Conservation (phyloP, 2,113 vertebrate genomes). For the Tragelaphus imberbis region DNA sequence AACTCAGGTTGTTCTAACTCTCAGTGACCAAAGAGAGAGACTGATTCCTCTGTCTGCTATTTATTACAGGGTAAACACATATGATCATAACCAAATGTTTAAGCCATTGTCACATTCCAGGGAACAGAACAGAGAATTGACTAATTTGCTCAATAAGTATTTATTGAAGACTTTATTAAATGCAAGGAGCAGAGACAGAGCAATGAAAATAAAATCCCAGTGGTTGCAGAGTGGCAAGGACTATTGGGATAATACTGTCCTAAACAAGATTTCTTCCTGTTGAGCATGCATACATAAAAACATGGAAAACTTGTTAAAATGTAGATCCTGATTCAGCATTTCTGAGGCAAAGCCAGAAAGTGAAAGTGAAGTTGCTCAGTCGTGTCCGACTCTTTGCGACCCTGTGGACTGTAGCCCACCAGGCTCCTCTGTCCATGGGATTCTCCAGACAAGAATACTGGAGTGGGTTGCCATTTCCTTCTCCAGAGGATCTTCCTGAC, state of each 20-base stretch:
- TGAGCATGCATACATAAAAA: neutral
- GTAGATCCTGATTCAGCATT: neutral
- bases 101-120: constrained; percentile 37
- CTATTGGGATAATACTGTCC: neutral
- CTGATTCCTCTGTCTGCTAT: neutral
- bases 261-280: neutral
- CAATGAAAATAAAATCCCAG: neutral
- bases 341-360: neutral
- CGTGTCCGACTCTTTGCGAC: too few species aligned
- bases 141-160: constrained; percentile 58
- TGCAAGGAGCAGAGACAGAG: neutral
- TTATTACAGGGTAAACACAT: neutral
- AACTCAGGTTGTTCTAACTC: neutral
- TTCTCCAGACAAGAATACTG: too few species aligned
- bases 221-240: neutral
- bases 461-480: too few species aligned
- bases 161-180: constrained; percentile 29
- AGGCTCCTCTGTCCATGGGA: too few species aligned
- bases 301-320: neutral
- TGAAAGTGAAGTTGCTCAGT: too few species aligned
- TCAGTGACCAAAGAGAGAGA: neutral
- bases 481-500: too few species aligned
- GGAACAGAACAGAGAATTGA: constrained; percentile 38
- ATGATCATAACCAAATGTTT: neutral
- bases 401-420: too few species aligned